Evolutionary conservation across 2,888 invertebrate genomes (phyloP), one percentile per base, ranked within the genome.

Genomic region (Orthonevra nobilis): DNA sequence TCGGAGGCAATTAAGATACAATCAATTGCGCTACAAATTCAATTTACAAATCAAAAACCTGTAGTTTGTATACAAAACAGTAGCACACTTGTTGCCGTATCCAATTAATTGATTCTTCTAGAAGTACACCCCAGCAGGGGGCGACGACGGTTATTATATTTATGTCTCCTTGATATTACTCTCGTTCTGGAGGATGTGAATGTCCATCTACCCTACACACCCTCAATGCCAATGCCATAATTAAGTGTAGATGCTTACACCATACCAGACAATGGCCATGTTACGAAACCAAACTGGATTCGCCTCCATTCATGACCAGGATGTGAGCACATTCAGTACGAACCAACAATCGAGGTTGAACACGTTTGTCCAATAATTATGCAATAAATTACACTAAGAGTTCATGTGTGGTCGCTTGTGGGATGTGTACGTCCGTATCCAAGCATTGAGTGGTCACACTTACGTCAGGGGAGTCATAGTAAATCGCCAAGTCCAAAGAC

Each of bases 301-400:
- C 38, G 19, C 63, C 54, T 42, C 32, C 64, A 77, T 72, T 77
- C 77, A 72, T 72, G 60, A 60, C 64, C 54, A 26, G 40, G 32
- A 60, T 17, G 28, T 32, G 46, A 30, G 38, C 32, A 26, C 23
- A 23, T 10, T 14, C 1, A 7, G n/a, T 40, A 40, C 17, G 15
- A 5, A 12, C 44, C 36, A n/a, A 12, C 52, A 46, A 34, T 15
- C 34, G 69, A 63, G 60, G 74, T 68, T 74, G 61, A 68, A 64
- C 58, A 72, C 72, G 70, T 77, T 72, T 64, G 52, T 15, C 58
- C 52, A 60, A 72, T 79, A 79, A 79, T 68, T 79, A 73, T 68
- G 68, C 66, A 73, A 79, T 73, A 68, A 79, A 79, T 79, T 79
- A 68, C 54, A 77, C 12, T 23, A 10, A n/a, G 19, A 12, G 9